A percentile compares a stretch with the other conserved stretches of the same genome.
Evolutionary conservation across 2,113 vertebrate species (phyloP).

Genomic region (human): DNA sequence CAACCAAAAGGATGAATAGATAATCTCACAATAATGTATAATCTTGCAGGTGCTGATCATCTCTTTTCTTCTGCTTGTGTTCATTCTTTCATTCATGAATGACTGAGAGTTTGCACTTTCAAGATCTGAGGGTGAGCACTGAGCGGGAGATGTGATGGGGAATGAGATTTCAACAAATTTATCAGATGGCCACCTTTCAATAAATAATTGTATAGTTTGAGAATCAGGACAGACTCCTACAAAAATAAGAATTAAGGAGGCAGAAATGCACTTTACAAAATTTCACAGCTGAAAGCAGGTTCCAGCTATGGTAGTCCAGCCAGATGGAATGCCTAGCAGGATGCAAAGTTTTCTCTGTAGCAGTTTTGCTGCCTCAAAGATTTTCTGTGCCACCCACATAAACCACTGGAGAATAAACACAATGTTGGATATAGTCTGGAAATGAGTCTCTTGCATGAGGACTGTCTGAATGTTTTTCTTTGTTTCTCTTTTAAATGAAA

Average conservation of each 20-base stretch:
- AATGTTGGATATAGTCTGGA: not conserved
- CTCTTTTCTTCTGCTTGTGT: not conserved
- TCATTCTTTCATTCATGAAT: too few relatives aligned
- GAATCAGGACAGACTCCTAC: not conserved
- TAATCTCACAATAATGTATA: not conserved
- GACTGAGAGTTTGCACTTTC: rapidly evolving
- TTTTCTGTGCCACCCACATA: not conserved
- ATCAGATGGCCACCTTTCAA: rapidly evolving
- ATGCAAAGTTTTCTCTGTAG: rapidly evolving
- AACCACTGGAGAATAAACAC: not conserved
- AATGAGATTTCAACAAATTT: not conserved
- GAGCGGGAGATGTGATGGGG: not conserved
- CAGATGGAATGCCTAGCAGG: rapidly evolving
- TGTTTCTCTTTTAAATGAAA: not conserved
- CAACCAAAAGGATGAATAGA: not conserved
- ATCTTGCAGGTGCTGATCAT: rapidly evolving
- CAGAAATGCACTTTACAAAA: rapidly evolving
- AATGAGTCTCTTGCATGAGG: not conserved
- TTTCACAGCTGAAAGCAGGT: not conserved
- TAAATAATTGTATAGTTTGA: not conserved
- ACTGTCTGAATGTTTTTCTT: not conserved
- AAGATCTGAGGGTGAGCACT: not conserved
- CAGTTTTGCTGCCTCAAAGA: not conserved
- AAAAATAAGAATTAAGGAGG: not conserved
- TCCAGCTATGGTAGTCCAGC: not conserved